These are phyloP conservation scores for Pseudomyrmex sp. DNA, from an alignment of 1,140 invertebrate genomes.

Conservation along the genomic window DNA sequence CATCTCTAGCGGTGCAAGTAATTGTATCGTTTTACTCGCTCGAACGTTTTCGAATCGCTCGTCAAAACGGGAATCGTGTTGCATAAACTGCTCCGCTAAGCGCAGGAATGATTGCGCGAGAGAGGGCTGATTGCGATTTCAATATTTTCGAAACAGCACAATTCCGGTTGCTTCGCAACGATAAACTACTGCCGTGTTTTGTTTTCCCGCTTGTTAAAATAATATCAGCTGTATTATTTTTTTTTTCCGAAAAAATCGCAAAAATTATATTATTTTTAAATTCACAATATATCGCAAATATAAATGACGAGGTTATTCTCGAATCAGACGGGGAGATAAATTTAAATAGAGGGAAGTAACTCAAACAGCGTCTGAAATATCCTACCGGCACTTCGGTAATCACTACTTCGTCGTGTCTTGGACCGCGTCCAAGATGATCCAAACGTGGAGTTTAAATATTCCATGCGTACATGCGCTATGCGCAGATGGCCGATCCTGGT, in stretches of 20 bases:
- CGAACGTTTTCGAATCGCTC: not conserved
- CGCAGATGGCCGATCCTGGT: conserved; percentile 28
- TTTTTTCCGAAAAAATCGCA: not conserved
- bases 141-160: not conserved
- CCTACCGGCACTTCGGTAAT: not conserved
- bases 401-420: not conserved
- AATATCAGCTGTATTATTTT: not conserved
- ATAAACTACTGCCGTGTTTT: too few species aligned
- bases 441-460: conserved; percentile 25
- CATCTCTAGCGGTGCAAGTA: not conserved
- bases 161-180: not conserved
- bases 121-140: not conserved
- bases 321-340: not conserved
- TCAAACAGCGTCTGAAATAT: not conserved
- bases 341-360: too few species aligned
- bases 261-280: not conserved
- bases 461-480: not conserved
- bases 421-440: not conserved
- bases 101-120: too few species aligned
- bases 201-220: too few species aligned
- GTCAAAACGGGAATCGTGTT: not conserved
- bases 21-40: conserved; percentile 36
- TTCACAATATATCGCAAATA: too few species aligned
- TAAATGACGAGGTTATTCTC: not conserved
- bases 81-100: not conserved